Evolutionary conservation across 2,113 vertebrate species (phyloP).

Genomic region (Hippolais icterina): DNA sequence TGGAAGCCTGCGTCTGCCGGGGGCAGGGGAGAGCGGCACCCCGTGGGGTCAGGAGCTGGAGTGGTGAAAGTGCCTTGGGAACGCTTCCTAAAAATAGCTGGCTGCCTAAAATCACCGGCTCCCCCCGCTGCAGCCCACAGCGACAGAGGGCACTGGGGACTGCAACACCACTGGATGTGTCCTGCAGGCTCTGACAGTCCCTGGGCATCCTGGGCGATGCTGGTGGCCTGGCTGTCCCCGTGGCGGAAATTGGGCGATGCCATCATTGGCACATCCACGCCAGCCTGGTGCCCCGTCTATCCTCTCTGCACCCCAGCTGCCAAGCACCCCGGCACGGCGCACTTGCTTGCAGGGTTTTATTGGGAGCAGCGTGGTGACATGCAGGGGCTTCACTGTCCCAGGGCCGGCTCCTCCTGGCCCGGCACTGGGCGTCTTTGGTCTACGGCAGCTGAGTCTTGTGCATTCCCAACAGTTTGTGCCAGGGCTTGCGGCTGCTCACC

Average conservation of each 20-base stretch:
- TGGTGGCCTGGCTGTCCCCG: not conserved
- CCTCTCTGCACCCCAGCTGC: not conserved
- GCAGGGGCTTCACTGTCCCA: conserved; percentile 38
- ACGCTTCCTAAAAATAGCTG: not conserved
- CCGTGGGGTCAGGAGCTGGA: not conserved
- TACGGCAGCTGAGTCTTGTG: conserved; percentile 23
- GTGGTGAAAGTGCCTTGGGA: not conserved
- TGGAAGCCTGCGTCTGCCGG: not conserved
- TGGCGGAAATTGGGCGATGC: not conserved
- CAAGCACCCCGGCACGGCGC: not conserved
- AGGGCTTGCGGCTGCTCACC: not conserved
- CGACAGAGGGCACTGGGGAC: not conserved
- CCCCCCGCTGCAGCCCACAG: not conserved
- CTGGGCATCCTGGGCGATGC: not conserved
- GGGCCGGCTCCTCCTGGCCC: not conserved
- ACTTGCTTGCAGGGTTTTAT: not conserved
- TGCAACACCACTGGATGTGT: not conserved
- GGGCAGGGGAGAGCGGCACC: not conserved
- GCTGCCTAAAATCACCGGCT: not conserved
- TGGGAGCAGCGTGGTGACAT: not conserved
- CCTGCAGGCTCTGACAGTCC: not conserved
- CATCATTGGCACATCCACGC: accelerated
- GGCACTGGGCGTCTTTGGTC: conserved; percentile 39
- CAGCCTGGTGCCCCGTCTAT: not conserved
- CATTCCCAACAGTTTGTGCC: not conserved